phyloP scores from a whole-genome alignment of 2,113 vertebrate genomes.

The Steatornis caripensis region DNA sequence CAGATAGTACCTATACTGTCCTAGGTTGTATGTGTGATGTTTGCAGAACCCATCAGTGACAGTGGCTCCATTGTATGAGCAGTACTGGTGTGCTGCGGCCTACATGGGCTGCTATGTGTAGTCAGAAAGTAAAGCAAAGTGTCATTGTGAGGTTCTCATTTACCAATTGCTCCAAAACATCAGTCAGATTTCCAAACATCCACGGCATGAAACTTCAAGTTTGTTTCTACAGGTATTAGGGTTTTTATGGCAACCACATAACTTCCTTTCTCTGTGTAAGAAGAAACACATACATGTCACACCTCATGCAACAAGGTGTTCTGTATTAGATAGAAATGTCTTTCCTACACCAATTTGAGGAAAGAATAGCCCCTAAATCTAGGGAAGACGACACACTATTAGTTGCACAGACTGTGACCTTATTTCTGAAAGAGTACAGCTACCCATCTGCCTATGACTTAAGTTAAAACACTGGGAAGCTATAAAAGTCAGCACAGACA shows the following conservation, averaged over 20 bases:
- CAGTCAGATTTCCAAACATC: neutral
- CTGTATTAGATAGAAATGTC: neutral
- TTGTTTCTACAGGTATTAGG: neutral
- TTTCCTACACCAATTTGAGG: neutral
- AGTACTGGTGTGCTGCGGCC: neutral
- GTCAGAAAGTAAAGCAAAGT: neutral
- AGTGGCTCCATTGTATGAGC: neutral
- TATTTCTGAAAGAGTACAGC: neutral
- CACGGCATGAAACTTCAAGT: neutral
- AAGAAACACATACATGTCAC: neutral
- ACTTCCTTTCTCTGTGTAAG: neutral
- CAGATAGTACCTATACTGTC: neutral
- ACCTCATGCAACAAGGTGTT: neutral
- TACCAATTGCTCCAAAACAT: neutral
- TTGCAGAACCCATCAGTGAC: neutral
- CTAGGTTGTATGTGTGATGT: neutral
- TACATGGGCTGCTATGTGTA: neutral
- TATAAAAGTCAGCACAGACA: neutral
- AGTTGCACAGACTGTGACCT: neutral
- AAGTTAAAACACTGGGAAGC: neutral
- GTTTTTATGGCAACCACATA: neutral
- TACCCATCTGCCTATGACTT: neutral
- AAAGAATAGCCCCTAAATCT: neutral
- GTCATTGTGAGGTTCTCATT: neutral
- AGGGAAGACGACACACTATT: neutral